Conservation (phyloP, 2,888 invertebrate species). For the Lycophotia porphyrea region DNA sequence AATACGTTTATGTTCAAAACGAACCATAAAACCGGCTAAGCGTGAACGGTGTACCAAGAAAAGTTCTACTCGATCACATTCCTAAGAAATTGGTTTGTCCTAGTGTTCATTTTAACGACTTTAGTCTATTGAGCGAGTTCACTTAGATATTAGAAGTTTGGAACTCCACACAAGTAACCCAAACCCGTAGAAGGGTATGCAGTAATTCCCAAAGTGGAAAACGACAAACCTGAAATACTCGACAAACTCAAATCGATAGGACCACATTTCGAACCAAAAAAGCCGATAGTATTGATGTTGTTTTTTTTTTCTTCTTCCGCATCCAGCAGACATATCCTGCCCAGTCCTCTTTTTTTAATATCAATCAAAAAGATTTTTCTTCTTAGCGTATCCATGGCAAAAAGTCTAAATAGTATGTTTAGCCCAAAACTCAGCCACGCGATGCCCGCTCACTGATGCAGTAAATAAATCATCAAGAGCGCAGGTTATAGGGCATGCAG, state of each 20-base stretch:
- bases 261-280: background rate
- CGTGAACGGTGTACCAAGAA: slow-evolving; percentile 55
- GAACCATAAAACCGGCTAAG: slow-evolving; percentile 66
- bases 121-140: background rate
- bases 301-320: no score
- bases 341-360: background rate
- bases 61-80: slow-evolving; percentile 65
- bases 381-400: no score
- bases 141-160: background rate
- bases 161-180: background rate
- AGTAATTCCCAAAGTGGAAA: background rate
- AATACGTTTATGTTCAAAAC: slow-evolving; percentile 64
- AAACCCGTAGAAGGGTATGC: background rate
- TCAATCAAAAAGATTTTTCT: background rate
- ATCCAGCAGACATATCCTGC: no score
- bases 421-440: no score
- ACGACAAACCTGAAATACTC: background rate
- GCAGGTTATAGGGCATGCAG: no score
- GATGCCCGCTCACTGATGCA: no score
- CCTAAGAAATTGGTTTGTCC: slow-evolving; percentile 60
- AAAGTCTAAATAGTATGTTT: no score
- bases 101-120: slow-evolving; percentile 44
- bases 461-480: no score
- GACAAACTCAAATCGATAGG: background rate
- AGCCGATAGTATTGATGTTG: background rate